phyloP scores from a whole-genome alignment of 2,888 invertebrate species.

The Falcaria lacertinaria region DNA sequence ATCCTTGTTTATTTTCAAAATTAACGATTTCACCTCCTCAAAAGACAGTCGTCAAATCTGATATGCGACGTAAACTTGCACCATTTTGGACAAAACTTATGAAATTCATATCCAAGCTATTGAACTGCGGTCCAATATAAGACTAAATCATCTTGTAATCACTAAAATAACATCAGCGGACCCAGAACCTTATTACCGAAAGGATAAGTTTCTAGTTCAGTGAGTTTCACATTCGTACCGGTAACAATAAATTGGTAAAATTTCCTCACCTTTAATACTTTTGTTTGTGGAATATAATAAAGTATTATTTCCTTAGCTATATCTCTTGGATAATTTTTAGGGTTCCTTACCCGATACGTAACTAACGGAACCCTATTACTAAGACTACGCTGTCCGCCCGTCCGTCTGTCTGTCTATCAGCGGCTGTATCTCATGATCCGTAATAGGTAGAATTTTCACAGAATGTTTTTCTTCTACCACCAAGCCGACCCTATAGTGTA shows the following conservation, averaged over 20 bases:
- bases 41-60: background rate
- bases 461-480: no score
- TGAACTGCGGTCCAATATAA: background rate
- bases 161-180: background rate
- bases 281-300: slow-evolving; percentile 6
- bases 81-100: slow-evolving; percentile 1
- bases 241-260: background rate
- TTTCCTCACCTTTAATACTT: slow-evolving; percentile 1
- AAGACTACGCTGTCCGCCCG: no score
- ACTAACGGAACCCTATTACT: no score
- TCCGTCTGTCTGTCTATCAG: no score
- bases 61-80: background rate
- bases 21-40: background rate
- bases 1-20: background rate
- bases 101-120: slow-evolving; percentile 1
- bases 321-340: background rate
- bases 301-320: slow-evolving; percentile 1
- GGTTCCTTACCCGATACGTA: no score
- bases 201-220: background rate
- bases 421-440: no score
- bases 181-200: background rate
- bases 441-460: no score
- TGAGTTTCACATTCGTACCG: no score
- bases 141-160: background rate
- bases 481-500: no score